Percentiles rank a stretch among this genome's conserved stretches.
phyloP scores from a whole-genome alignment of 64 coral and sea anemone genomes.

The Astreopora myriophthalma region DNA sequence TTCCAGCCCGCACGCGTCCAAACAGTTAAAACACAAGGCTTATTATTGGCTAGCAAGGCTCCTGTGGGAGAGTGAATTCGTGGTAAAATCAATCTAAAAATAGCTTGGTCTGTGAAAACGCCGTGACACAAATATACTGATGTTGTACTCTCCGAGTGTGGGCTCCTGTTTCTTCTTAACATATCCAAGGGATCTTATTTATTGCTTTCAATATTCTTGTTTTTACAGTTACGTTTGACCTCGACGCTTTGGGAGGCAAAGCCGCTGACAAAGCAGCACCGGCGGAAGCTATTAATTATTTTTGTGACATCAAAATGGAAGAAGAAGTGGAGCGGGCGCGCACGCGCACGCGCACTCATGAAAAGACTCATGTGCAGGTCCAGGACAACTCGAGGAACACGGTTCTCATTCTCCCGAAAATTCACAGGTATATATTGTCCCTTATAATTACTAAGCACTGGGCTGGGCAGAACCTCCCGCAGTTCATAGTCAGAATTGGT shows the following conservation, averaged over 20 bases:
- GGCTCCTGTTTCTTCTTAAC: too few species aligned
- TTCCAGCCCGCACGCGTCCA: too few species aligned
- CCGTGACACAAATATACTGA: too few species aligned
- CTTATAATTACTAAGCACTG: neutral
- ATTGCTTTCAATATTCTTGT: too few species aligned
- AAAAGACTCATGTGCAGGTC: slow-evolving; percentile 32
- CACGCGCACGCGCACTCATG: neutral
- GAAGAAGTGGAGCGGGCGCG: slow-evolving; percentile 65
- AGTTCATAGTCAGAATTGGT: too few species aligned
- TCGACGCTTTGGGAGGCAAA: slow-evolving; percentile 66
- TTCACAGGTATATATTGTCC: slow-evolving; percentile 44
- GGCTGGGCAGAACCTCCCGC: neutral
- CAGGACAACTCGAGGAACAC: slow-evolving; percentile 68
- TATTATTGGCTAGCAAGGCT: too few species aligned
- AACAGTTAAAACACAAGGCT: too few species aligned
- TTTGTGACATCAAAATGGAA: slow-evolving; percentile 76
- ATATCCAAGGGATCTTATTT: too few species aligned
- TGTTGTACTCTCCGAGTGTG: too few species aligned
- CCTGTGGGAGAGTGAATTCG: too few species aligned
- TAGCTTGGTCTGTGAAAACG: too few species aligned
- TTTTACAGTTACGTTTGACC: slow-evolving; percentile 68
- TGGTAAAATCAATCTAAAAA: too few species aligned
- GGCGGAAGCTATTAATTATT: slow-evolving; percentile 75
- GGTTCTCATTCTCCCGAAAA: slow-evolving; percentile 69
- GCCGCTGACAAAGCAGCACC: slow-evolving; percentile 71